A percentile compares a stretch with the other conserved stretches of the same genome.
Conservation (phyloP, 37 sponge, comb jelly and placozoan species). For the Theonella swinhoei region DNA sequence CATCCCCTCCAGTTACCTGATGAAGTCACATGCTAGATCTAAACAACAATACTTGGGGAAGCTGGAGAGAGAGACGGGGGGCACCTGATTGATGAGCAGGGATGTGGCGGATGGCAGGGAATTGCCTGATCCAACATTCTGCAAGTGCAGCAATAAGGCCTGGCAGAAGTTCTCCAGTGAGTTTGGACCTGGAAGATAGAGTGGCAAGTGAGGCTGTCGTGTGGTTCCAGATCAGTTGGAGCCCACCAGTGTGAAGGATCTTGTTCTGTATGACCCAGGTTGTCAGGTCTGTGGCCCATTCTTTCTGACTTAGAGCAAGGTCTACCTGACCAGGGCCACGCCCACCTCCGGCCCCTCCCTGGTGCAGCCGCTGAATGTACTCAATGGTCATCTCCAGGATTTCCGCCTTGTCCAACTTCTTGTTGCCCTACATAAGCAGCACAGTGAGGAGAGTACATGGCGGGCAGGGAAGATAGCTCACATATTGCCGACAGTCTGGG, state of each 20-base stretch:
- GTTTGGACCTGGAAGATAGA: slow-evolving; percentile 32
- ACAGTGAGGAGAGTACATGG: neutral
- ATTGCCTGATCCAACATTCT: slow-evolving; percentile 51
- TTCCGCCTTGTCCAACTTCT: slow-evolving; percentile 92
- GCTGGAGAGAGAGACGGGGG: too few relatives aligned
- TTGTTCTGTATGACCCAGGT: slow-evolving; percentile 88
- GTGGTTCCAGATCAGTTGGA: neutral
- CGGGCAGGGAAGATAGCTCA: neutral
- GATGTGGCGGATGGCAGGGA: slow-evolving; percentile 49
- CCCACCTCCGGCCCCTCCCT: slow-evolving; percentile 29
- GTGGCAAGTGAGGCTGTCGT: too few relatives aligned
- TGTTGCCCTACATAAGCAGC: slow-evolving; percentile 53
- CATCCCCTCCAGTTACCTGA: slow-evolving; percentile 22
- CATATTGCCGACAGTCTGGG: slow-evolving; percentile 86
- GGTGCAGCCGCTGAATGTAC: slow-evolving; percentile 72
- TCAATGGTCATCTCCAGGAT: slow-evolving; percentile 91
- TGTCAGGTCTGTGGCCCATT: slow-evolving; percentile 82
- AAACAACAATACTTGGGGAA: too few relatives aligned
- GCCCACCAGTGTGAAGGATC: slow-evolving; percentile 49
- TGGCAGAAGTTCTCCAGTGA: slow-evolving; percentile 76
- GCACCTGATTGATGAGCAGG: slow-evolving; percentile 61
- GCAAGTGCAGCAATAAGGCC: slow-evolving; percentile 70
- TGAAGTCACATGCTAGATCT: too few relatives aligned
- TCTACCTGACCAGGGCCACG: slow-evolving; percentile 11
- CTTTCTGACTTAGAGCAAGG: slow-evolving; percentile 55